A percentile compares a stretch with the other conserved stretches of the same genome.
Evolutionary conservation across 2,113 vertebrate species (phyloP).

Genomic region (Podarcis raffonei): DNA sequence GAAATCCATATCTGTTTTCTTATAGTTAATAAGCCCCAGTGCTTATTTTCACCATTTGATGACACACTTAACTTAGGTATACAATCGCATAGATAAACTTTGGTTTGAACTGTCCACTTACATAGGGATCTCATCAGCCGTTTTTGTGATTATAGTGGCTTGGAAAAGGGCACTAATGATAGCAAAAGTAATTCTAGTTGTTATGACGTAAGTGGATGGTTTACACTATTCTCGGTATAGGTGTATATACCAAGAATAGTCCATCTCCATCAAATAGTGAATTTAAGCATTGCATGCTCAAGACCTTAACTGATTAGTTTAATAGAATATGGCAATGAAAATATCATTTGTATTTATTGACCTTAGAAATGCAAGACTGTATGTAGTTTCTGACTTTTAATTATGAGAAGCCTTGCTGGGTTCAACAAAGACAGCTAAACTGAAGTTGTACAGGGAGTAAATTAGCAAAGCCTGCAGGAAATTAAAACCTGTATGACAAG

Average conservation of each 20-base stretch:
- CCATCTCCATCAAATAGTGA: not conserved
- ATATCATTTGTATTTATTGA: not conserved
- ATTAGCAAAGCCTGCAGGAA: not conserved
- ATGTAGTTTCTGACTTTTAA: not conserved
- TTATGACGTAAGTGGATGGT: not conserved
- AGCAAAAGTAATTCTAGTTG: not conserved
- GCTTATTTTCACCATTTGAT: not conserved
- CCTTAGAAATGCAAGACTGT: not conserved
- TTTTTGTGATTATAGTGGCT: not conserved
- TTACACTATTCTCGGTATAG: not conserved
- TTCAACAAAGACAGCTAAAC: not conserved
- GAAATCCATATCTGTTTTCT: not conserved
- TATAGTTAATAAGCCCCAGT: not conserved
- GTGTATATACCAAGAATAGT: not conserved
- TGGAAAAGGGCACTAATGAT: not conserved
- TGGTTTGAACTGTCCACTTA: not conserved
- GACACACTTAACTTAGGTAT: not conserved
- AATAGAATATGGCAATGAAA: not conserved
- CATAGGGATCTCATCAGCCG: too few relatives aligned
- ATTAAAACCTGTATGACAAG: conserved; percentile 1
- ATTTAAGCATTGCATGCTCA: not conserved
- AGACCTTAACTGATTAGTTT: not conserved
- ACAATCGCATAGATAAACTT: not conserved
- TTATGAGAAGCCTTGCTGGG: not conserved
- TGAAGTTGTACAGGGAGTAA: not conserved